phyloP scores from a whole-genome alignment of 1,140 invertebrate species.

The Apis florea region DNA sequence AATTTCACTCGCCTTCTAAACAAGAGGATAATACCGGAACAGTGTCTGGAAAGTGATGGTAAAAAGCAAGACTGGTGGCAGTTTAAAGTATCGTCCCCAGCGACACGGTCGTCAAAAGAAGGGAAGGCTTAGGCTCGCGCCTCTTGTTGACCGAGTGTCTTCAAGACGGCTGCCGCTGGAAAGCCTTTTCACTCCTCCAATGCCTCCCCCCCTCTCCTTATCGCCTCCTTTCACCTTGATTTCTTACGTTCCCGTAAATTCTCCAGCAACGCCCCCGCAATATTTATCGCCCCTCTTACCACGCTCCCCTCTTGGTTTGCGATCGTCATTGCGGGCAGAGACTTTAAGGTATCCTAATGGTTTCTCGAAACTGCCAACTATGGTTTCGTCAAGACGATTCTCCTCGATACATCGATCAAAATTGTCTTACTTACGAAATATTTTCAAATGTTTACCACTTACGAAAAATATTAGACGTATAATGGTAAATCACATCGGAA shows the following conservation, averaged over 20 bases:
- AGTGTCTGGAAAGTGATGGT: constrained; percentile 25
- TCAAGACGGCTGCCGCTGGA: neutral
- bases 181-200: constrained; percentile 34
- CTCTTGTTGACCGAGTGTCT: constrained; percentile 50
- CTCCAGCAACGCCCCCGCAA: constrained; percentile 3
- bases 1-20: neutral
- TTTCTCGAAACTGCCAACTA: no score
- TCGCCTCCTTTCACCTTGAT: constrained; percentile 25
- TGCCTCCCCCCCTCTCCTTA: constrained; percentile 5
- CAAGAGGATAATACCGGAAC: constrained; percentile 35
- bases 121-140: constrained; percentile 21
- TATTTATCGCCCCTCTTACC: constrained; percentile 42
- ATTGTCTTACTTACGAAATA: no score
- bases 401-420: no score
- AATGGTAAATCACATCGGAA: no score
- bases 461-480: no score
- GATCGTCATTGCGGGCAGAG: neutral
- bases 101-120: constrained; percentile 37
- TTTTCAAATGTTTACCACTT: no score
- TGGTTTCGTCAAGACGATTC: no score
- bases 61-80: constrained; percentile 25
- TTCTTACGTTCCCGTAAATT: constrained; percentile 41
- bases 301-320: neutral
- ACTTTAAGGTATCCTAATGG: no score
- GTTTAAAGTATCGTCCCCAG: constrained; percentile 40